Conservation (phyloP, 2,888 invertebrate genomes). For the Linyphia triangularis region DNA sequence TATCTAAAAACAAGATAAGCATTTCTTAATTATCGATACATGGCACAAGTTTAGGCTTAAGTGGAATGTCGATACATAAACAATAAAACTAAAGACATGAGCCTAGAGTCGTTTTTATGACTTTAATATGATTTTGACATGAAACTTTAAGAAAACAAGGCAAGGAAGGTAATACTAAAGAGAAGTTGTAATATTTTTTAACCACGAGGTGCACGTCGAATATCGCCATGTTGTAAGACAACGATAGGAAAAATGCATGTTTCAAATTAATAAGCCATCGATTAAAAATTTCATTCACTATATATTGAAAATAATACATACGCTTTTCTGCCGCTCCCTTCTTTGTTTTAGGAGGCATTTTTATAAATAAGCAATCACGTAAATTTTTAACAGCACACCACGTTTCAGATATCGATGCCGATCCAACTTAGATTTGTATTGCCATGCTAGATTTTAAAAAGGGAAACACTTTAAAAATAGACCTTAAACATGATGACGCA, state of each 20-base stretch:
- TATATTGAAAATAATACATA: conserved; percentile 11
- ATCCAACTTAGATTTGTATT: neutral
- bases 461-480: too few relatives aligned
- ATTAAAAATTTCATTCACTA: neutral
- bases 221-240: neutral
- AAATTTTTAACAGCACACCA: neutral
- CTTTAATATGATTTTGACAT: neutral
- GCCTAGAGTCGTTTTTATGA: neutral
- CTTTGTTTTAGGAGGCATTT: conserved; percentile 62
- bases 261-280: neutral
- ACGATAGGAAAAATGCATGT: neutral
- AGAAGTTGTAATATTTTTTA: neutral
- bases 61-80: too few relatives aligned
- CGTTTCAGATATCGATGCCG: neutral
- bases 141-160: neutral
- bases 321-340: conserved; percentile 62
- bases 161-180: neutral
- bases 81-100: too few relatives aligned
- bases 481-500: too few relatives aligned
- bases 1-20: too few relatives aligned
- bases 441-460: too few relatives aligned
- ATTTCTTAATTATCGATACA: too few relatives aligned
- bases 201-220: neutral
- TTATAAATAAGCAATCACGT: neutral
- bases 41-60: neutral